Base-by-base conservation (phyloP, 2,888 invertebrate genomes). In the Opisthograptis luteolata region DNA sequence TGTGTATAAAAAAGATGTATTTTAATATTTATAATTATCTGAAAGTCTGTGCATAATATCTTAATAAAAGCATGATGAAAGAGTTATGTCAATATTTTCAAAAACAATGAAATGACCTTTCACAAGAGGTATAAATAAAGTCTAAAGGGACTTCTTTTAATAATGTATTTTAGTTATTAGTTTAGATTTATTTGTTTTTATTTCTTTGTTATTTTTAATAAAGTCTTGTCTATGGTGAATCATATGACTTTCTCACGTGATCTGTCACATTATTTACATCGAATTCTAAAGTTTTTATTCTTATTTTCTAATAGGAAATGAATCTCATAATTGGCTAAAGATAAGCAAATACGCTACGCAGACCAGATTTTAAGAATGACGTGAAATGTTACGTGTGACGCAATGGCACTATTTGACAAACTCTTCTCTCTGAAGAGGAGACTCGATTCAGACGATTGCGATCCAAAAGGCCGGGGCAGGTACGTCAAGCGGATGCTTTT, bases 341-440 rank as follows among this genome's bases (percentile, higher is more conserved):
- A 42, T 14, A 52, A 45, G 49, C 44, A 68, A 74, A 64, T 57
- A 81, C 78, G 74, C 62, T 63, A 66, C 58, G 50, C 49, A 22
- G 6, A 6, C 13, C 28, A 28, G 28, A 28, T n/a, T n/a, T n/a
- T 34, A 20, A 72, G 64, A 68, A 75, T 72, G 64, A 64, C 60
- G 68, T 84, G 78, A 84, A 71, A 81, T 78, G 77, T 66, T 72
- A 71, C 65, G 65, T 70, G 67, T 79, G 73, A 84, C 66, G 91
- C 87, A 84, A 95, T 95, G 95, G 94, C 94, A 90, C 91, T 95
- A 85, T 92, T 95, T 80, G 94, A 94, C 78, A 95, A 94, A 92
- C 84, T 95, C 66, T 93, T 95, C 86, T 90, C 92, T 71, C 89
- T 93, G 81, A 94, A 92, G 84, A 92, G 91, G 89, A 89, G 91